phyloP scores from a whole-genome alignment of 2,113 vertebrate species.

The Epinephelus lanceolatus region DNA sequence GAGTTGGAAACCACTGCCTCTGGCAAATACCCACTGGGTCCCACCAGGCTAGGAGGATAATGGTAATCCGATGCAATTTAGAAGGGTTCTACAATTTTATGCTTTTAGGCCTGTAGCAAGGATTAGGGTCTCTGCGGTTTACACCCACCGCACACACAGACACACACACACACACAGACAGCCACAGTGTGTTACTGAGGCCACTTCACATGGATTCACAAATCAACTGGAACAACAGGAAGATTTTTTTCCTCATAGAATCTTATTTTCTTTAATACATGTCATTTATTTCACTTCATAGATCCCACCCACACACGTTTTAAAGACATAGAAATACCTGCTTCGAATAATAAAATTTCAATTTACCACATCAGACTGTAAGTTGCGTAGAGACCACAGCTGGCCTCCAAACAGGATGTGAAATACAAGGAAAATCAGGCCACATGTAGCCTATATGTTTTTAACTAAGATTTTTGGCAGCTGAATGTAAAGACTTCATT shows the following conservation, averaged over 20 bases:
- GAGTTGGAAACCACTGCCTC: slow-evolving; percentile 39
- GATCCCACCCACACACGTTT: background rate
- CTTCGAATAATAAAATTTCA: background rate
- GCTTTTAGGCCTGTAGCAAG: slow-evolving; percentile 54
- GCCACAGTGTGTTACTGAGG: background rate
- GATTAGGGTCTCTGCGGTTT: slow-evolving; percentile 56
- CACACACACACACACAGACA: background rate
- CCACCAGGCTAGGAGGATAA: slow-evolving; percentile 56
- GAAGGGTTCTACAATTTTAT: slow-evolving; percentile 45
- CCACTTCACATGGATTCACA: slow-evolving; percentile 22
- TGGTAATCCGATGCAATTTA: slow-evolving; percentile 66
- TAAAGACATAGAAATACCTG: background rate
- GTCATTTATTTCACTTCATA: background rate
- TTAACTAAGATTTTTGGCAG: background rate
- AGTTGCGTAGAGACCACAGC: background rate
- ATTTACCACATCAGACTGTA: background rate
- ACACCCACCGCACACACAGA: background rate
- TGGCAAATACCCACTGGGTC: slow-evolving; percentile 26
- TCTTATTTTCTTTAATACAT: background rate
- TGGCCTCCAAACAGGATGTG: background rate
- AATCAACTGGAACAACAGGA: slow-evolving; percentile 12
- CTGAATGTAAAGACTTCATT: background rate
- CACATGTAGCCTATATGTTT: background rate
- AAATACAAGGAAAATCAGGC: background rate
- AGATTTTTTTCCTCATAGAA: background rate